Evolutionary conservation across 2,113 vertebrate species (phyloP).

Genomic region (Zeus faber): DNA sequence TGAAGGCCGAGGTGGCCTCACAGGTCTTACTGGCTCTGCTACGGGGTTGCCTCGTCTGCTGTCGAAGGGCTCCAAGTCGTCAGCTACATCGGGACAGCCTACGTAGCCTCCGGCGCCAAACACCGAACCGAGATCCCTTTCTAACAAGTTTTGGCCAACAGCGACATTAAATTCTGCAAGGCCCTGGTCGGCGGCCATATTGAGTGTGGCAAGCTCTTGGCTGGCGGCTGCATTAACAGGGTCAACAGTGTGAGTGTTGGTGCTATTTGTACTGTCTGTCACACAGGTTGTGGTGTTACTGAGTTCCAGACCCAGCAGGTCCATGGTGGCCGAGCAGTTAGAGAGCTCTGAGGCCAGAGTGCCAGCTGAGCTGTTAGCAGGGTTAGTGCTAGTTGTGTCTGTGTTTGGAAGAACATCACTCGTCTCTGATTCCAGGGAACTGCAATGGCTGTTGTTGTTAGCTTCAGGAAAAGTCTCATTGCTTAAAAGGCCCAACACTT

Average conservation of each 20-base stretch:
- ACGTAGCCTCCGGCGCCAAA: conserved; percentile 62
- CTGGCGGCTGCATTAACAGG: not conserved
- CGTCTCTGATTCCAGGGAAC: conserved; percentile 19
- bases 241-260: conserved; percentile 7
- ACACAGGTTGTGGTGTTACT: conserved; percentile 19
- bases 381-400: not conserved
- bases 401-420: conserved; percentile 3
- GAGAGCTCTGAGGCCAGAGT: conserved; percentile 33
- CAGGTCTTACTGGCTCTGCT: conserved; percentile 42
- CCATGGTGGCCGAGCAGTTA: conserved; percentile 5
- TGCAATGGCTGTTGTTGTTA: conserved; percentile 44
- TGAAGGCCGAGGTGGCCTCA: conserved; percentile 65
- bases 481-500: conserved; percentile 34
- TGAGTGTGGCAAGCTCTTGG: conserved; percentile 1
- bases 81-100: conserved; percentile 61
- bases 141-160: conserved; percentile 24
- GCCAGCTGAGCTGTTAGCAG: conserved; percentile 48
- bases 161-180: not conserved
- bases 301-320: conserved; percentile 31
- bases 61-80: conserved; percentile 54
- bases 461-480: conserved; percentile 31
- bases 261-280: conserved; percentile 16
- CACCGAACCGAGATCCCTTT: conserved; percentile 52
- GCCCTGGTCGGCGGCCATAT: conserved; percentile 13
- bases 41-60: conserved; percentile 21